These are phyloP conservation scores for Resseliella maxima DNA, from an alignment of 2,888 invertebrate genomes.

Conservation along the genomic window DNA sequence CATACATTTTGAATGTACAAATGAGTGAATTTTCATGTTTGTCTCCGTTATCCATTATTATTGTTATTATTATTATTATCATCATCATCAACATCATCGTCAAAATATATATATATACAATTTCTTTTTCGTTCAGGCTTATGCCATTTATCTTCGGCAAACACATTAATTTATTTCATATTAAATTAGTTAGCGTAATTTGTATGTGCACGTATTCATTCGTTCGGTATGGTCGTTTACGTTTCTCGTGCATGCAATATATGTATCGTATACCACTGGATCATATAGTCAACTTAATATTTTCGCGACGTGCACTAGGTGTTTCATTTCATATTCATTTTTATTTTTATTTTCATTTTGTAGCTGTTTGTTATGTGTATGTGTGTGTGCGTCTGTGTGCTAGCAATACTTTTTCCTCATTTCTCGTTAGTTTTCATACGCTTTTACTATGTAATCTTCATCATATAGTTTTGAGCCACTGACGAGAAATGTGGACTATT, in stretches of 20 bases:
- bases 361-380: neutral
- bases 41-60: slow-evolving; percentile 53
- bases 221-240: neutral
- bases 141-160: slow-evolving; percentile 47
- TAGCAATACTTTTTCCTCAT: neutral
- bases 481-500: neutral
- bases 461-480: neutral
- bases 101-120: neutral
- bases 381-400: neutral
- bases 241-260: neutral
- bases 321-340: neutral
- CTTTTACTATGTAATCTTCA: neutral
- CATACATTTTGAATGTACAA: slow-evolving; percentile 18
- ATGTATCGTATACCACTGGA: neutral
- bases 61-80: too few species aligned
- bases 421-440: neutral
- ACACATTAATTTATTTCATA: slow-evolving; percentile 48
- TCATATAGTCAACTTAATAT: neutral
- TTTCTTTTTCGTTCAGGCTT: neutral
- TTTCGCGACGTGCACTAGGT: neutral
- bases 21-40: slow-evolving; percentile 53
- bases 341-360: neutral
- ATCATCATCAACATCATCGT: too few species aligned
- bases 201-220: slow-evolving; percentile 50
- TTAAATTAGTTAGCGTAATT: slow-evolving; percentile 48